A percentile compares a stretch with the other conserved stretches of the same genome.
Conservation (phyloP, 2,797 vertebrate species). For the Myotis vivesi region DNA sequence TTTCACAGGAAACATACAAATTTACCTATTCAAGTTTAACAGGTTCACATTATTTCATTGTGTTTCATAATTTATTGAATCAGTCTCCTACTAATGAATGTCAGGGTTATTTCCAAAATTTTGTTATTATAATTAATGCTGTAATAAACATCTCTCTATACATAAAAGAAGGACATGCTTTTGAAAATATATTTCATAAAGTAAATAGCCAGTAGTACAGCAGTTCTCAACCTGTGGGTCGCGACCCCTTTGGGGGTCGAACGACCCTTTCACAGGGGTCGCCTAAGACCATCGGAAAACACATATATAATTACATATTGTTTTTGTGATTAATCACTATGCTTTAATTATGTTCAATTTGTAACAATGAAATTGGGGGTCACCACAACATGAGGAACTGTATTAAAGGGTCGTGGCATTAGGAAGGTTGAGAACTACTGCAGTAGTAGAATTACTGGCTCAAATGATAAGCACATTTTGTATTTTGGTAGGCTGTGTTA, state of each 20-base stretch:
- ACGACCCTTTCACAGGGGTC: too few species aligned
- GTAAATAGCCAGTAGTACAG: not conserved
- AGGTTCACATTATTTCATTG: not conserved
- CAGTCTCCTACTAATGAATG: not conserved
- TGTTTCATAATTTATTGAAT: not conserved
- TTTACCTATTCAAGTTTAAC: not conserved
- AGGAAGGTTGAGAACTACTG: too few species aligned
- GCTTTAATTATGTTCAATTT: too few species aligned
- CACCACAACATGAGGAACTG: too few species aligned
- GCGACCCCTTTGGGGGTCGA: too few species aligned
- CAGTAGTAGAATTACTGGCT: not conserved
- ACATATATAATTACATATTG: too few species aligned
- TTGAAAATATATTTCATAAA: not conserved
- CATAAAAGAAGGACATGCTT: not conserved
- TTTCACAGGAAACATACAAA: not conserved
- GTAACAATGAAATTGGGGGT: too few species aligned
- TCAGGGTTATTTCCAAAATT: not conserved
- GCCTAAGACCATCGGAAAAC: too few species aligned
- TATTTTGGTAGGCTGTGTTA: not conserved
- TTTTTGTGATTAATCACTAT: too few species aligned
- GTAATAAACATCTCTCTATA: not conserved
- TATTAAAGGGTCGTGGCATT: too few species aligned
- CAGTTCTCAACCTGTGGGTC: too few species aligned
- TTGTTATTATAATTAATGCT: not conserved
- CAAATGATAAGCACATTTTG: conserved; percentile 20